These are phyloP conservation scores for Tetrao urogallus DNA, from an alignment of 2,113 vertebrate species.

Conservation along the genomic window DNA sequence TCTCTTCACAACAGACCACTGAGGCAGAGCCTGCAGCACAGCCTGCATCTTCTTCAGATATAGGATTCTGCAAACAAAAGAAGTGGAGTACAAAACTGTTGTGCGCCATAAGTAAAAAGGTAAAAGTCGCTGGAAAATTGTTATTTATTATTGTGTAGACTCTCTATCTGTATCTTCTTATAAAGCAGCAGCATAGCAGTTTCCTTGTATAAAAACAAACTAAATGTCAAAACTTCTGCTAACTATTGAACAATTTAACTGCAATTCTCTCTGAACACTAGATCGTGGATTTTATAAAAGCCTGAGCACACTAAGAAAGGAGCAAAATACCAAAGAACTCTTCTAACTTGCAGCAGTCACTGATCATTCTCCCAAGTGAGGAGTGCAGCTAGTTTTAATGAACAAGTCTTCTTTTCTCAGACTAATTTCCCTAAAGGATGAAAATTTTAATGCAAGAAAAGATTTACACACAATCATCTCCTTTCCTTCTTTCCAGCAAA, in stretches of 20 bases:
- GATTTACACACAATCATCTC: neutral
- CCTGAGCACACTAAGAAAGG: neutral
- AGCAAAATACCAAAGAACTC: neutral
- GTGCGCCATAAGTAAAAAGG: neutral
- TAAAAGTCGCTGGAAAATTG: neutral
- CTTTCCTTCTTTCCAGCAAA: neutral
- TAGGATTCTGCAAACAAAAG: constrained; percentile 11
- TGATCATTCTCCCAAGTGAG: neutral
- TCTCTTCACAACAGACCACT: neutral
- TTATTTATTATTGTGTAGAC: neutral
- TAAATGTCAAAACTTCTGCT: neutral
- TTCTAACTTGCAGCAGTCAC: neutral
- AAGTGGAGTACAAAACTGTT: neutral
- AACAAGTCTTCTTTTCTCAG: neutral
- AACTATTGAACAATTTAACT: neutral
- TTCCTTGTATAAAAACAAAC: neutral
- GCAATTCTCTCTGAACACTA: neutral
- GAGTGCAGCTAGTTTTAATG: neutral
- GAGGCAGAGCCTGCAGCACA: neutral
- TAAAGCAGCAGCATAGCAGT: neutral
- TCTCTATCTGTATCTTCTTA: neutral
- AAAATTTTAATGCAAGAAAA: neutral
- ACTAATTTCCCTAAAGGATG: neutral
- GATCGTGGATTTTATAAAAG: neutral
- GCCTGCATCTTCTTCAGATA: constrained; percentile 8